Percentiles rank a stretch among this genome's conserved stretches.
These are phyloP conservation scores for Tachina grossa DNA, from an alignment of 2,888 invertebrate genomes.

Conservation along the genomic window DNA sequence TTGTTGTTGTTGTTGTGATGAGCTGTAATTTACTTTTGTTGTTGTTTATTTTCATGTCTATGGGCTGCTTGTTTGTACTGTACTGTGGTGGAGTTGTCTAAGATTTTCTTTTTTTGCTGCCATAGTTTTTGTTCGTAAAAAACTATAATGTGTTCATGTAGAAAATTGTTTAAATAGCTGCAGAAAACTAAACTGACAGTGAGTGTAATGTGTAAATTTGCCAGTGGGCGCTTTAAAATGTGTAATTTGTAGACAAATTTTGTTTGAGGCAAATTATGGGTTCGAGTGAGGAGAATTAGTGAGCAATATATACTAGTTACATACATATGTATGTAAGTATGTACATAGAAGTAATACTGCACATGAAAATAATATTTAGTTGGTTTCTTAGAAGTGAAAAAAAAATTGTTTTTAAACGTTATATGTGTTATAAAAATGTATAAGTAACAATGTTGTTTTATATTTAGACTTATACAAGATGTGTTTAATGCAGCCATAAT, in stretches of 20 bases:
- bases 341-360: background rate
- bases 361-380: background rate
- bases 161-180: constrained; percentile 57
- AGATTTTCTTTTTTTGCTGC: constrained; percentile 38
- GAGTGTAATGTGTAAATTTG: constrained; percentile 36
- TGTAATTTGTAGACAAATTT: constrained; percentile 36
- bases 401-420: background rate
- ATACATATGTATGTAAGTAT: background rate
- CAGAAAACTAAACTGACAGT: constrained; percentile 5
- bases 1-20: constrained; percentile 13
- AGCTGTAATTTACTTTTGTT: background rate
- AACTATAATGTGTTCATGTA: constrained; percentile 56
- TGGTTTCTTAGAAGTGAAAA: background rate
- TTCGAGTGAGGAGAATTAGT: background rate
- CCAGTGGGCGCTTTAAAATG: constrained; percentile 39
- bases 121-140: too few species aligned
- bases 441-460: too few species aligned
- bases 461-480: too few species aligned
- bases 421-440: too few species aligned
- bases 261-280: constrained; percentile 23
- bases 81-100: constrained; percentile 52
- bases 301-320: constrained; percentile 1
- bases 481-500: too few species aligned
- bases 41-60: constrained; percentile 43
- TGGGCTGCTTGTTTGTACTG: constrained; percentile 47